These are phyloP conservation scores for Monarcha castaneiventris DNA, from an alignment of 2,113 vertebrate species.

Conservation along the genomic window DNA sequence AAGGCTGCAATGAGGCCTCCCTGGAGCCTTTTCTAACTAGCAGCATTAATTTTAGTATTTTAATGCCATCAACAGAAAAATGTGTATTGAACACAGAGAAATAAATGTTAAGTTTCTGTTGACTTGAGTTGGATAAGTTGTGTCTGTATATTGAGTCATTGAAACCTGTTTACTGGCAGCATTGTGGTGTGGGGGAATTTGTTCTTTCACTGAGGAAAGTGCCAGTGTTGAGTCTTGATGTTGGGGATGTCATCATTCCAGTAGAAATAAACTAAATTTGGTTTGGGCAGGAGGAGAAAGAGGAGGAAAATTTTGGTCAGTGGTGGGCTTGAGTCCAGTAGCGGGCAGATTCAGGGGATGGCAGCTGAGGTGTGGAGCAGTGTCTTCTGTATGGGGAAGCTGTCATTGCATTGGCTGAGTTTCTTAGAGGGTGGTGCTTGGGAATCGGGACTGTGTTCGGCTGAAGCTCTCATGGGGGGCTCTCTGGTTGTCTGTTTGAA, in stretches of 20 bases:
- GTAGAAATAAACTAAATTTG: not conserved
- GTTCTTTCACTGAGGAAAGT: not conserved
- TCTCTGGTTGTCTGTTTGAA: not conserved
- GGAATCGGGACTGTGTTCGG: not conserved
- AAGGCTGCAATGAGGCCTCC: not conserved
- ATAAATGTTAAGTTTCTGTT: not conserved
- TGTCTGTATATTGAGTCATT: not conserved
- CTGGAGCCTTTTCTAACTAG: not conserved
- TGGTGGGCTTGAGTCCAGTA: fast-evolving
- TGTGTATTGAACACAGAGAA: not conserved
- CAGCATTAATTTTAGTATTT: not conserved
- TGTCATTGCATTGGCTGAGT: not conserved
- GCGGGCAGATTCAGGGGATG: not conserved
- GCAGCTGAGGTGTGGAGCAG: not conserved
- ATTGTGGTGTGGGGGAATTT: not conserved
- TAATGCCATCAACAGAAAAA: not conserved
- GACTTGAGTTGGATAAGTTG: not conserved
- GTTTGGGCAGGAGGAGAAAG: not conserved
- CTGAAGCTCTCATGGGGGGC: not conserved
- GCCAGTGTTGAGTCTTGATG: not conserved
- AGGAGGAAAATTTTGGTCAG: not conserved
- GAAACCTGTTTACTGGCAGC: not conserved
- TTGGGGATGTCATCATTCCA: not conserved
- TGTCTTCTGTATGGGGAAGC: not conserved
- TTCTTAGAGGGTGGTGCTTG: not conserved